These are phyloP conservation scores for Phocoena sinus DNA, from an alignment of 2,113 vertebrate genomes.

Conservation along the genomic window DNA sequence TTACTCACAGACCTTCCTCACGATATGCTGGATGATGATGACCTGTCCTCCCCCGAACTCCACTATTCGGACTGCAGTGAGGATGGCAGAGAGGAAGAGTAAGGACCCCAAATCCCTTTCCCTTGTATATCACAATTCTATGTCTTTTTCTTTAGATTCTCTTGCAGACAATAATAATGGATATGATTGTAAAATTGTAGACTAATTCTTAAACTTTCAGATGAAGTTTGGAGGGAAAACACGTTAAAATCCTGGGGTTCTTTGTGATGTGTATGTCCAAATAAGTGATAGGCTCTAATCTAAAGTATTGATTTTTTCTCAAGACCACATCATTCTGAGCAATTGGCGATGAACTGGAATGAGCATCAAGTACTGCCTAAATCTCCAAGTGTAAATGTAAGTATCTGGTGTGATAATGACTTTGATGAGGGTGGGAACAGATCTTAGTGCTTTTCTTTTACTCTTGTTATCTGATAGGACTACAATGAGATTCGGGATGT, in stretches of 20 bases:
- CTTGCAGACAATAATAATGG: background rate
- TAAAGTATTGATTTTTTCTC: conserved; percentile 56
- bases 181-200: background rate
- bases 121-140: background rate
- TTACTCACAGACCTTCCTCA: conserved; percentile 96
- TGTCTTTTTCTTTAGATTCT: background rate
- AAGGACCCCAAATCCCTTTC: conserved; percentile 61
- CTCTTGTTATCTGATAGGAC: conserved; percentile 67
- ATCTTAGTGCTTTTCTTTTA: conserved; percentile 19
- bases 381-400: conserved; percentile 79
- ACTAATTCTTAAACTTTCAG: background rate
- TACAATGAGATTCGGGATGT: conserved; percentile 75
- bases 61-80: conserved; percentile 84
- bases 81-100: conserved; percentile 82
- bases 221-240: background rate
- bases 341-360: conserved; percentile 80
- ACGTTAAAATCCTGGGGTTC: background rate
- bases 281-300: background rate
- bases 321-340: conserved; percentile 82
- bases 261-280: conserved; percentile 10
- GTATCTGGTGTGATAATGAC: background rate
- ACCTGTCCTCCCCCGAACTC: conserved; percentile 85
- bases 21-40: conserved; percentile 97
- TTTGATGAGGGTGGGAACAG: background rate
- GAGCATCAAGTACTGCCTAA: conserved; percentile 75